Percentiles rank a stretch among this genome's conserved stretches.
These are phyloP conservation scores for Tinea trinotella DNA, from an alignment of 2,888 invertebrate species.

Conservation along the genomic window DNA sequence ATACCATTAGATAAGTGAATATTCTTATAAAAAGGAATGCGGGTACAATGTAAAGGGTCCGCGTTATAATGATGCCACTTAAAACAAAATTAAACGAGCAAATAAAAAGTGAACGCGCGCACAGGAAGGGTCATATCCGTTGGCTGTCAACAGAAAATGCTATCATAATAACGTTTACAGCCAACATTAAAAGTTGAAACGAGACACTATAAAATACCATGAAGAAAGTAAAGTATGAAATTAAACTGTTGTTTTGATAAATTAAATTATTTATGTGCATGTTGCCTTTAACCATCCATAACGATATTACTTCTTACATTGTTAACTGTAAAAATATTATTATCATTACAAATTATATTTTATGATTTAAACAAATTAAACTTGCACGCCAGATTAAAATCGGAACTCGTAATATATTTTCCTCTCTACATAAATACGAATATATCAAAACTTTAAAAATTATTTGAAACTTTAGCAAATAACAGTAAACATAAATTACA, in stretches of 20 bases:
- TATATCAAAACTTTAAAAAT: too few relatives aligned
- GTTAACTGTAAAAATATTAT: too few relatives aligned
- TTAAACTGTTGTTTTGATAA: not conserved
- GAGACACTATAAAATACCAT: constrained; percentile 30
- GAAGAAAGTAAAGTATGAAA: constrained; percentile 14
- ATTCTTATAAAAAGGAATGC: too few relatives aligned
- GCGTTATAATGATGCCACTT: constrained; percentile 19
- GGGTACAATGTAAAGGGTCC: not conserved
- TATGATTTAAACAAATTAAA: too few relatives aligned
- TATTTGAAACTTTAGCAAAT: too few relatives aligned
- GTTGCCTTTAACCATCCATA: not conserved
- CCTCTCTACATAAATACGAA: too few relatives aligned
- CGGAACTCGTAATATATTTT: too few relatives aligned
- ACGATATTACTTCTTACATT: not conserved
- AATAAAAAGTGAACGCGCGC: constrained; percentile 21
- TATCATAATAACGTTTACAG: constrained; percentile 50
- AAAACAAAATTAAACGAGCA: constrained; percentile 19
- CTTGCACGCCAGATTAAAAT: too few relatives aligned
- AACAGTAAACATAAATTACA: too few relatives aligned
- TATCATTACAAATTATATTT: too few relatives aligned
- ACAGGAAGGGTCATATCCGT: constrained; percentile 23
- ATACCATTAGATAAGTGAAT: too few relatives aligned
- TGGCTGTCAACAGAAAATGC: constrained; percentile 28
- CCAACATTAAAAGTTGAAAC: constrained; percentile 39
- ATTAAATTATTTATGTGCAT: constrained; percentile 1